A percentile compares a stretch with the other conserved stretches of the same genome.
These are phyloP conservation scores for Styela plicata DNA, from an alignment of 23 tunicate species.

Conservation along the genomic window DNA sequence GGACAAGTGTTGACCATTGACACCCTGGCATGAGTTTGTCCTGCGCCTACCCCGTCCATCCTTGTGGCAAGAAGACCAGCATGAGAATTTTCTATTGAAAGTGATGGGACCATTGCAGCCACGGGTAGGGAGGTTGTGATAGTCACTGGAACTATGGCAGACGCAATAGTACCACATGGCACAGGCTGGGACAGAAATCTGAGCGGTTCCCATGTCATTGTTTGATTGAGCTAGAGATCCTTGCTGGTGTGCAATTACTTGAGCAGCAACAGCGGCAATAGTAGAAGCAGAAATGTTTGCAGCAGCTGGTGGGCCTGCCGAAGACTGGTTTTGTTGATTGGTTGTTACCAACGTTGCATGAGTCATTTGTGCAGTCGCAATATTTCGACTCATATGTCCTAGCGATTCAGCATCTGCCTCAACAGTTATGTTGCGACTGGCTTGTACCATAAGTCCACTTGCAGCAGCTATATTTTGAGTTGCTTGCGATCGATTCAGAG, in stretches of 20 bases:
- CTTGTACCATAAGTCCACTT: conserved; percentile 7
- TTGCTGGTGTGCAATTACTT: conserved; percentile 16
- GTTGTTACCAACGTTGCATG: conserved; percentile 26
- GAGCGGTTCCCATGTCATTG: conserved; percentile 18
- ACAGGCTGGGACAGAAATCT: conserved; percentile 35
- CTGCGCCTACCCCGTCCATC: conserved; percentile 59
- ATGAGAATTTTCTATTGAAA: conserved; percentile 12
- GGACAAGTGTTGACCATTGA: conserved; percentile 54
- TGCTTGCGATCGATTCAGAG: conserved; percentile 7
- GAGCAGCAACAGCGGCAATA: conserved; percentile 33
- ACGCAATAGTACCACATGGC: conserved; percentile 22
- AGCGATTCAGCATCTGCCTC: conserved; percentile 16
- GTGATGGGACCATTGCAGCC: conserved; percentile 16
- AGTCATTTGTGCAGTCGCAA: conserved; percentile 33
- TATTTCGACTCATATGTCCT: conserved; percentile 4
- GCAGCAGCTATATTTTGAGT: conserved; percentile 14
- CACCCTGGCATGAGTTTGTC: conserved; percentile 71
- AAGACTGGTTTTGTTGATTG: conserved; percentile 15
- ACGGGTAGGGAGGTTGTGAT: conserved; percentile 28
- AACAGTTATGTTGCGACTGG: conserved; percentile 4
- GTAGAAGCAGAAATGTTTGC: conserved; percentile 10
- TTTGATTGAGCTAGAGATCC: conserved; percentile 14
- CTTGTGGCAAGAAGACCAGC: conserved; percentile 48
- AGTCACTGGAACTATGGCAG: conserved; percentile 24
- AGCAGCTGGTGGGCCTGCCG: conserved; percentile 11